These are phyloP conservation scores for Octodon degus DNA, from an alignment of 2,113 vertebrate genomes.

Conservation along the genomic window DNA sequence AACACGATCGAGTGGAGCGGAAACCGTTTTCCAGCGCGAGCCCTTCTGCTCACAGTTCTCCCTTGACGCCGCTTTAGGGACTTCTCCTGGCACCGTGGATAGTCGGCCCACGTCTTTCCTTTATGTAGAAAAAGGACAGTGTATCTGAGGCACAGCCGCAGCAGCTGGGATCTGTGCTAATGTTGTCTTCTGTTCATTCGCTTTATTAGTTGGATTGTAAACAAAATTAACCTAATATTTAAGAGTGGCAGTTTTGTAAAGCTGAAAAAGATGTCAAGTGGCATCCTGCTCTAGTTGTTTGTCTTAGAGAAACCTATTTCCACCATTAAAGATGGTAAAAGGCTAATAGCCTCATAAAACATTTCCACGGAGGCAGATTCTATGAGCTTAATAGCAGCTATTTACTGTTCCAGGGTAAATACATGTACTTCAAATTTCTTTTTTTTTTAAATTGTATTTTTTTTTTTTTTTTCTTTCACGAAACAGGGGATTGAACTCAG, in stretches of 20 bases:
- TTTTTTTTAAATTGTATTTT: too few relatives aligned
- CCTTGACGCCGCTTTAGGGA: background rate
- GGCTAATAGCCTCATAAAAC: background rate
- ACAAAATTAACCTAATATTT: constrained; percentile 66
- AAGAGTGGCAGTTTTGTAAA: constrained; percentile 46
- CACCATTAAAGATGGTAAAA: constrained; percentile 10
- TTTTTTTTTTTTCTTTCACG: too few relatives aligned
- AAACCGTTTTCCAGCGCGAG: background rate
- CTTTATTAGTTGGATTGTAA: constrained; percentile 29
- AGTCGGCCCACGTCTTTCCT: background rate
- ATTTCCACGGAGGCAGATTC: background rate
- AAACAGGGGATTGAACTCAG: too few relatives aligned
- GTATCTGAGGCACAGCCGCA: background rate
- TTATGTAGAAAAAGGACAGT: background rate
- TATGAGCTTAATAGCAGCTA: background rate
- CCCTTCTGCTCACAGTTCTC: background rate
- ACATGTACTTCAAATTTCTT: background rate
- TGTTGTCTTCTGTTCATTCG: background rate
- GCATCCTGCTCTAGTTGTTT: background rate
- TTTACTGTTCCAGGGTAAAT: background rate
- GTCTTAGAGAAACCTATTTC: constrained; percentile 1
- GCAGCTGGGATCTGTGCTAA: background rate
- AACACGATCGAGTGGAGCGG: background rate
- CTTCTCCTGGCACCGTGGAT: background rate
- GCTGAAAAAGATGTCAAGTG: constrained; percentile 25